Percentiles rank a stretch among this genome's conserved stretches.
phyloP scores from a whole-genome alignment of 1,140 invertebrate genomes.

The Hesperophylax magnus region DNA sequence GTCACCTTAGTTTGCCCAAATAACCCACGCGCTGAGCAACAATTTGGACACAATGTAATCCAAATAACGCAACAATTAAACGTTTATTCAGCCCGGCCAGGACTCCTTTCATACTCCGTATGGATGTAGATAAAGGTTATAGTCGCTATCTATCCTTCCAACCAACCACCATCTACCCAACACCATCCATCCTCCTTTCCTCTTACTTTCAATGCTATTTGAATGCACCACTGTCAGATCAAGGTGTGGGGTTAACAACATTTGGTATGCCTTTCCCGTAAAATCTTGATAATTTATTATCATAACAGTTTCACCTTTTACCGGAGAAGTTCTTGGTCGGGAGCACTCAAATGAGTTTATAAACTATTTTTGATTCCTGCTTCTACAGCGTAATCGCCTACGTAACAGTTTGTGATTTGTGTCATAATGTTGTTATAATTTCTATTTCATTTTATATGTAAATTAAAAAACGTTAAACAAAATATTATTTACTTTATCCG shows the following conservation, averaged over 20 bases:
- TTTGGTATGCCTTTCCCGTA: neutral
- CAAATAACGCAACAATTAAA: conserved; percentile 46
- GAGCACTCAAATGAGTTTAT: neutral
- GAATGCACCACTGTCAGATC: conserved; percentile 2
- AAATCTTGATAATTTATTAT: neutral
- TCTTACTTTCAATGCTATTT: conserved; percentile 21
- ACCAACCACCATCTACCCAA: neutral
- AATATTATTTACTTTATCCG: too few species aligned
- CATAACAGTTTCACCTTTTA: neutral
- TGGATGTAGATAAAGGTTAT: too few species aligned
- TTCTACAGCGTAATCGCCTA: too few species aligned
- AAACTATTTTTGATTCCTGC: too few species aligned
- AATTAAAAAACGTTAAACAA: too few species aligned
- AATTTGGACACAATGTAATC: conserved; percentile 41
- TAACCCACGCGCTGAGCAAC: conserved; percentile 28
- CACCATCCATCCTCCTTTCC: neutral
- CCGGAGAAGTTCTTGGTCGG: neutral
- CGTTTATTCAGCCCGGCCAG: conserved; percentile 24
- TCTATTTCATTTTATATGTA: too few species aligned
- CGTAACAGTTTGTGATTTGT: too few species aligned
- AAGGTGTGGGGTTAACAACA: neutral
- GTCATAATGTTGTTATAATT: too few species aligned
- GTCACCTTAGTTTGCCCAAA: conserved; percentile 26
- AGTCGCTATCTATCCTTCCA: too few species aligned
- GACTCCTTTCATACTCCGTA: neutral